phyloP scores from a whole-genome alignment of 2,888 invertebrate genomes.

The Tholera decimalis region DNA sequence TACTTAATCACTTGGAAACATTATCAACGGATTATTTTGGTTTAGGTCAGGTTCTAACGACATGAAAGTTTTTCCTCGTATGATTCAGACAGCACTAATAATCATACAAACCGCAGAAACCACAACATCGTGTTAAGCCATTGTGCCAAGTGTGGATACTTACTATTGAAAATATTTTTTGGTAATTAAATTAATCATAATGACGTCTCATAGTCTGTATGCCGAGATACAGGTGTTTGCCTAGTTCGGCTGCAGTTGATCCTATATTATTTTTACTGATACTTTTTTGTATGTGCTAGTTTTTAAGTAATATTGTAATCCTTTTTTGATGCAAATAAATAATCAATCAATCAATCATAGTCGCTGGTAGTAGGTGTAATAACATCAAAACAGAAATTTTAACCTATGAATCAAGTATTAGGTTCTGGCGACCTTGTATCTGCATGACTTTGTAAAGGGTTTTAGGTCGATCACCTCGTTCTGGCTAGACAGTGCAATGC shows the following conservation, averaged over 20 bases:
- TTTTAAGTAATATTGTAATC: too few relatives aligned
- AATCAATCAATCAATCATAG: too few relatives aligned
- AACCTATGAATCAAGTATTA: not conserved
- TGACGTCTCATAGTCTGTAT: too few relatives aligned
- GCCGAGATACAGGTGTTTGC: too few relatives aligned
- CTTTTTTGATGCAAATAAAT: too few relatives aligned
- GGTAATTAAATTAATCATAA: conserved; percentile 4
- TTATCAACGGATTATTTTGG: conserved; percentile 6
- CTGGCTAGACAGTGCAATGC: conserved; percentile 6
- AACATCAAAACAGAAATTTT: too few relatives aligned
- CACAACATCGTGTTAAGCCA: conserved; percentile 19
- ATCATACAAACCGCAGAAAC: conserved; percentile 23
- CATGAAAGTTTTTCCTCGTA: conserved; percentile 25
- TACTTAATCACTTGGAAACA: conserved; percentile 4
- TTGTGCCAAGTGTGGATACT: conserved; percentile 2
- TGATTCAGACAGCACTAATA: conserved; percentile 19
- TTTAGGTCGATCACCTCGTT: conserved; percentile 30
- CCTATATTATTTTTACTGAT: too few relatives aligned
- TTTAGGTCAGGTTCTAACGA: not conserved
- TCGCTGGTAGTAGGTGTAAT: too few relatives aligned
- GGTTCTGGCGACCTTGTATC: not conserved
- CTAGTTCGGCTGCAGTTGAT: too few relatives aligned
- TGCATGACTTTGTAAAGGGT: conserved; percentile 15
- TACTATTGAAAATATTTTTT: conserved; percentile 18
- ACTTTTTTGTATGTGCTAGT: too few relatives aligned